Base-by-base conservation (phyloP, 2,113 vertebrate genomes). In the Balaenoptera acutorostrata region DNA sequence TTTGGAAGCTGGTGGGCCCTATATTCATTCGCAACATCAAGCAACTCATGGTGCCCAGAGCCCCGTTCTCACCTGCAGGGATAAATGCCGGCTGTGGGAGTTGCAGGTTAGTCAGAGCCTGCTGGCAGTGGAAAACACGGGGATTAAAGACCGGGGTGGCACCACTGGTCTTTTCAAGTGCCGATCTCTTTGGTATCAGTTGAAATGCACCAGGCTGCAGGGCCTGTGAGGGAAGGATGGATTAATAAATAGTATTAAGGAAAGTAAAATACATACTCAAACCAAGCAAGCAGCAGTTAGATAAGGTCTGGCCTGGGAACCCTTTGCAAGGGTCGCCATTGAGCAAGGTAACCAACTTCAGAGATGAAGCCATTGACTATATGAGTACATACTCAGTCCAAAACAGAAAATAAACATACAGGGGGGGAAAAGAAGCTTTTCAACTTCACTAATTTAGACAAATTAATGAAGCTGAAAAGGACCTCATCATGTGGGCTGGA, bases 121-220 rank as follows among this genome's bases (percentile, higher is more conserved):
- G 99, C 98, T 99, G 99, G 99, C 99, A 99, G 99, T 99, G 99
- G 98, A 99, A 99, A 99, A 99, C 99, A 98, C 98, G 99, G 98
- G 99, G 99, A 99, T 99, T 99, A 98, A 99, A 99, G 98, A 99
- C 95, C 57, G 99, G 98, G 77, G 99, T 98, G 98, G 99, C 99
- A 98, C 99, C 99, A 74, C 99, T 99, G 98, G 98, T 99, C 99
- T 99, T 99, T 98, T 99, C 99, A 98, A 99, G 96, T 97, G 99
- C 98, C 88, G 98, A 98, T 99, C 99, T 99, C 99, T 99, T 99
- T 99, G 99, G 99, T 99, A 99, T 99, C 98, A 98, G 98, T 98
- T 99, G 99, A 98, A 99, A 95, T 96, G 98, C 98, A 98, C 99
- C 99, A 98, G 98, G 98, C 85, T 98, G 99, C 97, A 99, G 97